Percentiles rank a stretch among this genome's conserved stretches.
These are phyloP conservation scores for Oxycera nigricornis DNA, from an alignment of 2,888 invertebrate species.

Conservation along the genomic window DNA sequence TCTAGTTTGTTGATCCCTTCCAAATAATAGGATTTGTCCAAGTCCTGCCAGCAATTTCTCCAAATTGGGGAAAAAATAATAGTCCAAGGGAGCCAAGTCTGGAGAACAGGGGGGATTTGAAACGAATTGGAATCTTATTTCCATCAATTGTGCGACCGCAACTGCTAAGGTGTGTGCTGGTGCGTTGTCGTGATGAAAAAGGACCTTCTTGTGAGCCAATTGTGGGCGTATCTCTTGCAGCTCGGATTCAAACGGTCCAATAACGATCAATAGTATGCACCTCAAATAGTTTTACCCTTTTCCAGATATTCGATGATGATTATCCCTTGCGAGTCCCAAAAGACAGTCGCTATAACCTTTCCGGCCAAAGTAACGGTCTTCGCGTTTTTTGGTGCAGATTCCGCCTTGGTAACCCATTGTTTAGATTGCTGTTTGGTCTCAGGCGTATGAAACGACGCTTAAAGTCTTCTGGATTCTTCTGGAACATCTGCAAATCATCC, in stretches of 20 bases:
- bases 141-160: background rate
- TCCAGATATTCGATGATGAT: background rate
- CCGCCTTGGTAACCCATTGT: background rate
- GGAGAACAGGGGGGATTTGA: slow-evolving; percentile 2
- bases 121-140: background rate
- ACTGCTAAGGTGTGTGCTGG: background rate
- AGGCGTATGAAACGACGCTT: background rate
- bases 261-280: background rate
- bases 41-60: slow-evolving; percentile 7
- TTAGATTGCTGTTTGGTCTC: background rate
- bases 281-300: background rate
- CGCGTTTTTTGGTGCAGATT: background rate
- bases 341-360: slow-evolving; percentile 9
- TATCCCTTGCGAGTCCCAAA: background rate
- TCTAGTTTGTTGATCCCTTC: slow-evolving; percentile 20
- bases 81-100: too few relatives aligned
- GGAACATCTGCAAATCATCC: background rate
- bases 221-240: background rate
- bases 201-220: background rate
- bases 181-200: background rate
- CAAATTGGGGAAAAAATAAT: slow-evolving; percentile 3
- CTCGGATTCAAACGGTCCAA: slow-evolving; percentile 9
- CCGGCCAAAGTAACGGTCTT: background rate
- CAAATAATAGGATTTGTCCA: background rate
- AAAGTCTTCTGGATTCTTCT: background rate